phyloP scores from a whole-genome alignment of 1,140 invertebrate genomes.

The Homalodisca vitripennis region DNA sequence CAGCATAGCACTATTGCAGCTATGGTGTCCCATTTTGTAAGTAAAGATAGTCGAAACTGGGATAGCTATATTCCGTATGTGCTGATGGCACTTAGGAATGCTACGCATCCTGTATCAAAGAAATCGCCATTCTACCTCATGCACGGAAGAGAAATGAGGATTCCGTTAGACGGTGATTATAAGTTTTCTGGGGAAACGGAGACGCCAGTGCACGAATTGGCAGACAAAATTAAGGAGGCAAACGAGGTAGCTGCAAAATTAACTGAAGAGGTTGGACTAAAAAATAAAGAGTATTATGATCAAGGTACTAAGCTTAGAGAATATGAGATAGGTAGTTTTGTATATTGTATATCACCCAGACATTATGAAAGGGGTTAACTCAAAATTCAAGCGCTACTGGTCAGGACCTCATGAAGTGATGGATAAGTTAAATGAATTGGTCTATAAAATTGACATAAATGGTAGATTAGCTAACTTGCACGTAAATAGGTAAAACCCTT shows the following conservation, averaged over 20 bases:
- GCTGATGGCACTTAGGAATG: neutral
- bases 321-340: neutral
- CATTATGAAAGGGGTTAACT: neutral
- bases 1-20: neutral
- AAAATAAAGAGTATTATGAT: no score
- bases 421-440: neutral
- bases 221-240: no score
- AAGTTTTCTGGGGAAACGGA: neutral
- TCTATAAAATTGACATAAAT: no score
- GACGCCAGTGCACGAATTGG: neutral
- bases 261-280: neutral
- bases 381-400: conserved; percentile 6
- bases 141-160: conserved; percentile 1
- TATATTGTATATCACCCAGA: neutral
- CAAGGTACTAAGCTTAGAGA: conserved; percentile 7
- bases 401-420: conserved; percentile 11
- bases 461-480: no score
- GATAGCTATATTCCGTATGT: no score
- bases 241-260: neutral
- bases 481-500: neutral
- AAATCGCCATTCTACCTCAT: conserved; percentile 7
- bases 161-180: conserved; percentile 6
- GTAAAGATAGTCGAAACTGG: no score
- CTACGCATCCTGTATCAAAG: neutral
- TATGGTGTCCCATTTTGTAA: conserved; percentile 7